Conservation (phyloP, 2,797 vertebrate genomes). For the Gambelia wislizenii region DNA sequence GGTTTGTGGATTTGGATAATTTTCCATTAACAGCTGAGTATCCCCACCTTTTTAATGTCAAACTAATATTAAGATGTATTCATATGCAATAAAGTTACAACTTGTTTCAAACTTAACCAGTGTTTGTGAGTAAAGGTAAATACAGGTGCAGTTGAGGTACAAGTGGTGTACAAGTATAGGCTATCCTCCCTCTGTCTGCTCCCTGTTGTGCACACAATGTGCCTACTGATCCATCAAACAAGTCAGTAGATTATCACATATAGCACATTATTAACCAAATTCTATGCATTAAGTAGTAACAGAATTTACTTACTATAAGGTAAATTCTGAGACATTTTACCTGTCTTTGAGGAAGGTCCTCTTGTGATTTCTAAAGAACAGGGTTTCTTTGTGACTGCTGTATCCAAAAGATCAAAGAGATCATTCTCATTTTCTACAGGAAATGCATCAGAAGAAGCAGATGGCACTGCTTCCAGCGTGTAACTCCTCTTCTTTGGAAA, state of each 20-base stretch:
- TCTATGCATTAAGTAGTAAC: neutral
- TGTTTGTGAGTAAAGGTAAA: neutral
- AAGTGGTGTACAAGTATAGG: too few relatives aligned
- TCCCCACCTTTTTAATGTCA: neutral
- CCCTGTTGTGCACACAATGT: neutral
- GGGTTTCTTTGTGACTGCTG: constrained; percentile 93
- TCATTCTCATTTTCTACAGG: constrained; percentile 91
- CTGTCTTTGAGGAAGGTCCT: constrained; percentile 83
- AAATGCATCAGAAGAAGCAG: constrained; percentile 90
- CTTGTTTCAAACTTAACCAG: neutral
- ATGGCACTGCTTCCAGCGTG: constrained; percentile 84
- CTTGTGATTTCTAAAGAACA: constrained; percentile 92
- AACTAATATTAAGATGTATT: neutral
- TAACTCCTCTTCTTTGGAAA: constrained; percentile 84
- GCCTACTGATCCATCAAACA: neutral
- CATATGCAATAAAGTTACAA: too few relatives aligned
- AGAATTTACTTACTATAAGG: constrained; percentile 8
- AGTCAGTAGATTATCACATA: neutral
- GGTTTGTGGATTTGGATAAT: neutral
- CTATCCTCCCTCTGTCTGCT: neutral
- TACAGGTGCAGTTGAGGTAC: too few relatives aligned
- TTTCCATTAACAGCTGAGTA: neutral
- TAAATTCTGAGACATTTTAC: constrained; percentile 75
- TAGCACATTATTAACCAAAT: constrained; percentile 13
- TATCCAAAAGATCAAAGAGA: constrained; percentile 89